Evolutionary conservation across 2,113 vertebrate genomes (phyloP).

Genomic region (Scytalopus superciliaris): DNA sequence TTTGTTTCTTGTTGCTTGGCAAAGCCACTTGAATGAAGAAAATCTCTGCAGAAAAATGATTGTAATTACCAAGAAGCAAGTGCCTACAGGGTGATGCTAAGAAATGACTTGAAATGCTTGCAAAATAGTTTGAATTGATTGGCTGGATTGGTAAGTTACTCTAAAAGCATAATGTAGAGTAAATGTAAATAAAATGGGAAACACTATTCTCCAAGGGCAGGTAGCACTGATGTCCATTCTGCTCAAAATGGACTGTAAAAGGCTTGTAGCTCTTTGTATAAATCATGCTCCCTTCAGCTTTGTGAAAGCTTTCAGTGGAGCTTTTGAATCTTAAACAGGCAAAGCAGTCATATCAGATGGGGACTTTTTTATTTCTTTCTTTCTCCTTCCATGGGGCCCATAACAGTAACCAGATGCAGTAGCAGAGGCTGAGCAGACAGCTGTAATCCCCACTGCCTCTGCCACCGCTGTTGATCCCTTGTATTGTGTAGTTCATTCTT

Average conservation of each 20-base stretch:
- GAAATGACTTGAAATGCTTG: constrained; percentile 42
- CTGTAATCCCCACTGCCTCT: not conserved
- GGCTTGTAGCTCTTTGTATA: constrained; percentile 15
- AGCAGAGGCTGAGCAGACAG: not conserved
- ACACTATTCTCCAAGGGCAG: not conserved
- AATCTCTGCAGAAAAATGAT: constrained; percentile 44
- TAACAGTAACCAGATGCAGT: not conserved
- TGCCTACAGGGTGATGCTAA: not conserved
- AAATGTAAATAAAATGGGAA: constrained; percentile 50
- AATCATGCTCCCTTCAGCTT: constrained; percentile 25
- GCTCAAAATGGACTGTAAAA: constrained; percentile 11
- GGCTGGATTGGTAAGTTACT: constrained; percentile 16
- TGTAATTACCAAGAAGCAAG: constrained; percentile 40
- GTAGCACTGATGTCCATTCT: not conserved
- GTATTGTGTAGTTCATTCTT: not conserved
- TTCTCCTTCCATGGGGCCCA: not conserved
- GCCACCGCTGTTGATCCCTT: not conserved
- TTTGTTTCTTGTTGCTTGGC: constrained; percentile 58
- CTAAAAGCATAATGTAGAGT: constrained; percentile 47
- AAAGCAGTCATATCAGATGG: not conserved
- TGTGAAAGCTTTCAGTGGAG: constrained; percentile 25
- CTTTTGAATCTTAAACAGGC: constrained; percentile 10
- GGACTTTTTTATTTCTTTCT: not conserved
- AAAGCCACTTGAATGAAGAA: constrained; percentile 49
- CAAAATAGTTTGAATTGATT: constrained; percentile 53